Conservation (phyloP, 2,113 vertebrate genomes). For the Podilymbus podiceps region DNA sequence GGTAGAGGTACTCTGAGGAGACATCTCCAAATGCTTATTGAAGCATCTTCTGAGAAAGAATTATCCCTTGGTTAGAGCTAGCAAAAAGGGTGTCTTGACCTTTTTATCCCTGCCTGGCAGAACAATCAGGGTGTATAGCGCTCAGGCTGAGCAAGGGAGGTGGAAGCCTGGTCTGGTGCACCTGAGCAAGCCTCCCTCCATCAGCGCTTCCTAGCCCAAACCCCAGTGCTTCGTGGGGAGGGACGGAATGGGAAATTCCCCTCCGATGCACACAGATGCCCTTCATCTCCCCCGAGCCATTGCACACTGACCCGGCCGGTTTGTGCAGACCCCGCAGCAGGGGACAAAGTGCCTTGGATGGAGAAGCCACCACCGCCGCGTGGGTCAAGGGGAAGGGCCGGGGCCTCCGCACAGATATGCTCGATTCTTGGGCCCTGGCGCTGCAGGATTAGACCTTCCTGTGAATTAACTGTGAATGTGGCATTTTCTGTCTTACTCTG, state of each 20-base stretch:
- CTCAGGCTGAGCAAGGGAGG: not conserved
- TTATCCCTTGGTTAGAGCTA: not conserved
- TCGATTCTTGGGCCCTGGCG: fast-evolving
- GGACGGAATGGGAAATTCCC: not conserved
- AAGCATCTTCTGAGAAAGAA: not conserved
- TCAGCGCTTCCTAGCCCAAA: not conserved
- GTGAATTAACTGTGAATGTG: not conserved
- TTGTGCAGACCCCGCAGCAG: fast-evolving
- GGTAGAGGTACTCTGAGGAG: not conserved
- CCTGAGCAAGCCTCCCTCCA: not conserved
- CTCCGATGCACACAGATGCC: not conserved
- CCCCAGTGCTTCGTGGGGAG: not conserved
- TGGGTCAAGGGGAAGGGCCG: not conserved
- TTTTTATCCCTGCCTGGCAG: not conserved
- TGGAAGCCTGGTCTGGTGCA: not conserved
- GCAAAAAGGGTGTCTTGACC: not conserved
- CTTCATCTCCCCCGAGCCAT: fast-evolving
- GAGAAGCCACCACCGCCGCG: fast-evolving
- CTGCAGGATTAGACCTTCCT: not conserved
- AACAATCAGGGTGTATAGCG: fast-evolving
- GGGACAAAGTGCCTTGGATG: not conserved
- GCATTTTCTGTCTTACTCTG: not conserved
- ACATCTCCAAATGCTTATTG: not conserved
- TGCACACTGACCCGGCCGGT: fast-evolving
- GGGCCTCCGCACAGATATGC: fast-evolving